Percentiles rank a stretch among this genome's conserved stretches.
phyloP scores from a whole-genome alignment of 1,140 invertebrate genomes.

The Zaprionus taronus region DNA sequence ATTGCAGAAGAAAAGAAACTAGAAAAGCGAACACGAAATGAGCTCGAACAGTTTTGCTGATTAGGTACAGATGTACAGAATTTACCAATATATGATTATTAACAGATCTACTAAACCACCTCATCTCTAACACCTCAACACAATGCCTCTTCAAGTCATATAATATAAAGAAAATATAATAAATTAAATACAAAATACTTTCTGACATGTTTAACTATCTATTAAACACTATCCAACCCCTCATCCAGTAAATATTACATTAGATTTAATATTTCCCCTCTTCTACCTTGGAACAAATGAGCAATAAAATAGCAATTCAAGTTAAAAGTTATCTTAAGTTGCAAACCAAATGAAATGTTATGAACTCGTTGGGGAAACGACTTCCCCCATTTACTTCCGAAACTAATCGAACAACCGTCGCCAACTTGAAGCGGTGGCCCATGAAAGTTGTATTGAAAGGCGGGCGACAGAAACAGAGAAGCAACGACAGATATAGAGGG shows the following conservation, averaged over 20 bases:
- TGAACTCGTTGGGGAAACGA: slow-evolving; percentile 12
- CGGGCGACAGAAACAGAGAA: slow-evolving; percentile 42
- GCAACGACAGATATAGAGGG: slow-evolving; percentile 29
- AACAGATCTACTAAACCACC: too few relatives aligned
- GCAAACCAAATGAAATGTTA: not conserved
- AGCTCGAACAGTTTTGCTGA: not conserved
- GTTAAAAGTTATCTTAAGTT: not conserved
- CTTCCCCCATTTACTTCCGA: slow-evolving; percentile 3
- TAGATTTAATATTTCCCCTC: not conserved
- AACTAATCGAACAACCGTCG: slow-evolving; percentile 29
- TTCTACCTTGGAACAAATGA: not conserved
- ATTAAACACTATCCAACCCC: too few relatives aligned
- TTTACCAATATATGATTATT: too few relatives aligned
- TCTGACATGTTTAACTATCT: too few relatives aligned
- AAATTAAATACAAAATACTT: too few relatives aligned
- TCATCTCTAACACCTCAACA: too few relatives aligned
- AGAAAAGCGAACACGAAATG: slow-evolving; percentile 13
- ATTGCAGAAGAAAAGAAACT: slow-evolving; percentile 15
- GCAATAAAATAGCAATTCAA: not conserved
- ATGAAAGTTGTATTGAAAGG: slow-evolving; percentile 58
- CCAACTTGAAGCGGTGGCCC: slow-evolving; percentile 34
- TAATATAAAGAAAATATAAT: too few relatives aligned
- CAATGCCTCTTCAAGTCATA: too few relatives aligned
- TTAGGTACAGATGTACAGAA: too few relatives aligned
- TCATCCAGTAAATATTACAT: too few relatives aligned